These are phyloP conservation scores for Pogonocichla stellata DNA, from an alignment of 2,113 vertebrate genomes.

Conservation along the genomic window DNA sequence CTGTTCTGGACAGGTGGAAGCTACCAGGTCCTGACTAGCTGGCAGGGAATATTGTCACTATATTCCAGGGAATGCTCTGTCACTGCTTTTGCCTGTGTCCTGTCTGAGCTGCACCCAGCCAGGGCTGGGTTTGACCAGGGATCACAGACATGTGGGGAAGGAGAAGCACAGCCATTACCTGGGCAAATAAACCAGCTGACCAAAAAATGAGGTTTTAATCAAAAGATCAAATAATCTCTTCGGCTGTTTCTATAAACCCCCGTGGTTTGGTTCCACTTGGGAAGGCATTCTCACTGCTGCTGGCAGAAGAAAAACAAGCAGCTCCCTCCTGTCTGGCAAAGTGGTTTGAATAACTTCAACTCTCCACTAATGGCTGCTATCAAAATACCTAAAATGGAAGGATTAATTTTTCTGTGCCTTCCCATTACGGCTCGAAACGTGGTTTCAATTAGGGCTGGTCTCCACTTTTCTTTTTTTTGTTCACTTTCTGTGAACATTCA, in stretches of 20 bases:
- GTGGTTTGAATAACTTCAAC: not conserved
- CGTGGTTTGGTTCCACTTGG: not conserved
- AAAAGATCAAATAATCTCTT: not conserved
- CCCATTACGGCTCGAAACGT: not conserved
- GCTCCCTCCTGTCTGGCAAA: not conserved
- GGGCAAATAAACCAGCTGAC: not conserved
- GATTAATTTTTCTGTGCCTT: constrained; percentile 1
- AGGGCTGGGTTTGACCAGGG: not conserved
- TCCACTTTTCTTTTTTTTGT: not conserved
- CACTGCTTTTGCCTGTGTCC: not conserved
- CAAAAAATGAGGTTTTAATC: constrained; percentile 1
- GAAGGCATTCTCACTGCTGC: not conserved
- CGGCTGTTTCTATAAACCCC: not conserved
- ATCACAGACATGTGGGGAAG: not conserved
- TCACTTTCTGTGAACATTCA: not conserved
- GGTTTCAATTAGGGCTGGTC: constrained; percentile 1
- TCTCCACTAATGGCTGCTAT: constrained; percentile 23
- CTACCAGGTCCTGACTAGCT: not conserved
- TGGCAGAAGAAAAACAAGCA: constrained; percentile 6
- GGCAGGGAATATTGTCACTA: not conserved
- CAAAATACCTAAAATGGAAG: constrained; percentile 16
- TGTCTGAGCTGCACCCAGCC: not conserved
- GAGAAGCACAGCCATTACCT: not conserved
- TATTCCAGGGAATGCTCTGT: not conserved
- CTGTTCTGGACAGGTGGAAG: not conserved